These are phyloP conservation scores for Nothocercus nigrocapillus DNA, from an alignment of 2,113 vertebrate species.

Conservation along the genomic window DNA sequence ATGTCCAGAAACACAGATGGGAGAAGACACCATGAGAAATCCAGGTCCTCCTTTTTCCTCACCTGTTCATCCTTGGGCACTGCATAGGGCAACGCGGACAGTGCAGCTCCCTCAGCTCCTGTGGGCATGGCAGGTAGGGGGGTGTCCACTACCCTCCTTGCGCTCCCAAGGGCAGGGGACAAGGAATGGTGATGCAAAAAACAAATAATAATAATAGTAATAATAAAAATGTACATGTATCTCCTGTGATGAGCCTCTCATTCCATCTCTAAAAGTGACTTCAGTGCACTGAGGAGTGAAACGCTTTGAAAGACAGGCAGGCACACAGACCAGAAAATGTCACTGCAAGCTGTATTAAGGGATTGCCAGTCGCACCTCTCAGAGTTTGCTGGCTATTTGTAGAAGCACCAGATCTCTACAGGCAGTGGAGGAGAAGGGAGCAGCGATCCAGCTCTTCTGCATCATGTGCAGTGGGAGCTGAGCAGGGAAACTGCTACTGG, in stretches of 20 bases:
- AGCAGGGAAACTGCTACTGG: background rate
- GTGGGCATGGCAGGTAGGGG: no score
- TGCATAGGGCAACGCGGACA: no score
- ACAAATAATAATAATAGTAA: no score
- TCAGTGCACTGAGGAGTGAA: background rate
- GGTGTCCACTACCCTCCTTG: no score
- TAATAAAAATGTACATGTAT: background rate
- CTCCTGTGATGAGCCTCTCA: background rate
- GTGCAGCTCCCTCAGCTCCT: no score
- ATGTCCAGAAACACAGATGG: background rate
- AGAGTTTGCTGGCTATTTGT: background rate
- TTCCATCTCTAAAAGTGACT: background rate
- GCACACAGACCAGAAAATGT: background rate
- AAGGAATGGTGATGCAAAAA: background rate
- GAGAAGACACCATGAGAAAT: background rate
- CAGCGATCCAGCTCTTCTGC: background rate
- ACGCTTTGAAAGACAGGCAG: background rate
- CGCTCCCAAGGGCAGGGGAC: background rate
- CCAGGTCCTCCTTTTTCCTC: background rate
- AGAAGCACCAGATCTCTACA: background rate
- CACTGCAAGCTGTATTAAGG: background rate
- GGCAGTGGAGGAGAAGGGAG: background rate
- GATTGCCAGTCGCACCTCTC: rapidly evolving
- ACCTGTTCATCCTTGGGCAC: background rate
- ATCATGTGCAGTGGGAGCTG: background rate